Conservation (phyloP, 2,797 vertebrate genomes). For the Lutjanus campechanus region DNA sequence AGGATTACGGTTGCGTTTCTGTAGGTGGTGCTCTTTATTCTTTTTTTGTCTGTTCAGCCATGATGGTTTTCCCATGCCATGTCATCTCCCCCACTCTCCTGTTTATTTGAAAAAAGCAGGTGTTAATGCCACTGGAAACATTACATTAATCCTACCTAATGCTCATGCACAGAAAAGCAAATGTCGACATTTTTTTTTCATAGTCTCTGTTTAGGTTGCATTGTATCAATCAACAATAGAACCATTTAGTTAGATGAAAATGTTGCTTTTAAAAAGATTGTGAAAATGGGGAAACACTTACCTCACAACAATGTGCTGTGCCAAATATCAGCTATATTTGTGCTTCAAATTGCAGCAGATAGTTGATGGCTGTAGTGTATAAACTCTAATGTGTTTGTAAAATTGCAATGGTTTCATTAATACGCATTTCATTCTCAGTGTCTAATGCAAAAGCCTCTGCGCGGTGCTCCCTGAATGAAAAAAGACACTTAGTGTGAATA, state of each 20-base stretch:
- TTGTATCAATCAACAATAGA: neutral
- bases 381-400: conserved; percentile 27
- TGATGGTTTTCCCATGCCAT: neutral
- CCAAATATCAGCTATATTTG: neutral
- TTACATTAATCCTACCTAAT: too few relatives aligned
- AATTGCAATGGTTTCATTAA: conserved; percentile 39
- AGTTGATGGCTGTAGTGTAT: conserved; percentile 4
- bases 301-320: neutral
- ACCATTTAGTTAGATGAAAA: conserved; percentile 7
- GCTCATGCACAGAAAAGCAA: neutral
- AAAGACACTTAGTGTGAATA: conserved; percentile 26
- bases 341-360: neutral
- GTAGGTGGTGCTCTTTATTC: neutral
- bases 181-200: neutral
- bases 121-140: neutral
- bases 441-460: neutral
- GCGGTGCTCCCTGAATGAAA: neutral
- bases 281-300: neutral
- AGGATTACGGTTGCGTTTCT: neutral
- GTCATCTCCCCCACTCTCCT: too few relatives aligned
- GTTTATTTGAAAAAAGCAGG: neutral
- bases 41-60: neutral
- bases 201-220: neutral
- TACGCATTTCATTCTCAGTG: conserved; percentile 11
- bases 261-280: conserved; percentile 14